A percentile compares a stretch with the other conserved stretches of the same genome.
Evolutionary conservation across 2,888 invertebrate genomes (phyloP).

Genomic region (Thymelicus sylvestris): DNA sequence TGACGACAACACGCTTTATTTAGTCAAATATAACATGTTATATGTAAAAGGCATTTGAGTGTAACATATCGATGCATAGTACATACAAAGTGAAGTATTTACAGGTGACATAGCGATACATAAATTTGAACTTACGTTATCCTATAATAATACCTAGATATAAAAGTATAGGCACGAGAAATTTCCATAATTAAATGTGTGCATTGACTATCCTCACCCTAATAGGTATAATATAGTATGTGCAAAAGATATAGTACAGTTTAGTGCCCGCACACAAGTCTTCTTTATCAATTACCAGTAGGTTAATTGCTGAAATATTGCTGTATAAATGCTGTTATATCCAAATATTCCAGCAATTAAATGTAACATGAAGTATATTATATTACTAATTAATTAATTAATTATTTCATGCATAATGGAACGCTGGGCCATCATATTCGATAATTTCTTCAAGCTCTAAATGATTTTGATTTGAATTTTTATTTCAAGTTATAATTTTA

Average conservation of each 20-base stretch:
- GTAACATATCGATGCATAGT: slow-evolving; percentile 39
- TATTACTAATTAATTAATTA: no score
- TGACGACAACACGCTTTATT: slow-evolving; percentile 28
- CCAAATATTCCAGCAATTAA: no score
- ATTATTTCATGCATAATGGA: no score
- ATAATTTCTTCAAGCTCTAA: no score
- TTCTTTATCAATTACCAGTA: not conserved
- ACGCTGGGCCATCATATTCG: no score
- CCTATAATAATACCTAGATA: slow-evolving; percentile 71
- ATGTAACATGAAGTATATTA: no score
- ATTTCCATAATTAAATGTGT: slow-evolving; percentile 71
- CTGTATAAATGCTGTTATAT: no score
- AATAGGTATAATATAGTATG: slow-evolving; percentile 43
- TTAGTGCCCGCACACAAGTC: slow-evolving; percentile 18
- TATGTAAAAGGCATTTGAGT: slow-evolving; percentile 33
- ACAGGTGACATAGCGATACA: slow-evolving; percentile 54
- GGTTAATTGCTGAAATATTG: no score
- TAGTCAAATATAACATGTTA: slow-evolving; percentile 18
- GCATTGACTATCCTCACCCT: slow-evolving; percentile 62
- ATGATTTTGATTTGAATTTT: not conserved
- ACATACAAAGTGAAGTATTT: slow-evolving; percentile 51
- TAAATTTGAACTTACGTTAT: slow-evolving; percentile 51
- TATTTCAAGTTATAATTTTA: not conserved
- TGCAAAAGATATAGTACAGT: slow-evolving; percentile 35
- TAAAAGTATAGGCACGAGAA: slow-evolving; percentile 82